phyloP scores from a whole-genome alignment of 2,888 invertebrate genomes.

The Diplolepis rosae region DNA sequence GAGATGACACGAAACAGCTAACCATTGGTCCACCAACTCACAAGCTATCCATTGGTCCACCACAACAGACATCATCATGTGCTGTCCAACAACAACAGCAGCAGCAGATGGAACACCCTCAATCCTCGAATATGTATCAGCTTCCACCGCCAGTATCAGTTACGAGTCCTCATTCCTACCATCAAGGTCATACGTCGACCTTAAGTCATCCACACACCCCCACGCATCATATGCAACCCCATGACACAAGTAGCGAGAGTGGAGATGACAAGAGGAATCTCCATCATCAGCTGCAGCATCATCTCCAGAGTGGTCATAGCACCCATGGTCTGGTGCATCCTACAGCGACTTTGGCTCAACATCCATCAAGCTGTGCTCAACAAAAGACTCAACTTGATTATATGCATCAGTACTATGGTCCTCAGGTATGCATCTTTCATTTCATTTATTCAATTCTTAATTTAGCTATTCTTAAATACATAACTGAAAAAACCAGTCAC shows the following conservation, averaged over 20 bases:
- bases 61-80: constrained; percentile 46
- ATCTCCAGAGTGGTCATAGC: constrained; percentile 60
- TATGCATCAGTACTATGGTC: constrained; percentile 72
- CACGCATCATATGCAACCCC: constrained; percentile 68
- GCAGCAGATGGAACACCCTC: constrained; percentile 61
- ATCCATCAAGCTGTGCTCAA: constrained; percentile 69
- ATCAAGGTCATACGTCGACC: constrained; percentile 63
- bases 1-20: constrained; percentile 68
- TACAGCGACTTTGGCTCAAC: constrained; percentile 66
- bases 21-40: constrained; percentile 54
- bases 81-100: constrained; percentile 51
- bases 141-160: constrained; percentile 67
- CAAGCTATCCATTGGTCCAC: constrained; percentile 36
- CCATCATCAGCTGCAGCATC: constrained; percentile 70
- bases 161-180: constrained; percentile 70
- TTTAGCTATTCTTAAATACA: too few relatives aligned
- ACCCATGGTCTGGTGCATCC: constrained; percentile 69
- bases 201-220: constrained; percentile 66
- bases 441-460: neutral
- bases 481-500: too few relatives aligned
- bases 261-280: constrained; percentile 71
- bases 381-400: constrained; percentile 72
- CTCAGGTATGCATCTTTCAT: constrained; percentile 61
- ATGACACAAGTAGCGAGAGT: constrained; percentile 63
- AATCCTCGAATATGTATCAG: constrained; percentile 67